Conservation (phyloP, 2,888 invertebrate species). For the Cheilosia vulpina region DNA sequence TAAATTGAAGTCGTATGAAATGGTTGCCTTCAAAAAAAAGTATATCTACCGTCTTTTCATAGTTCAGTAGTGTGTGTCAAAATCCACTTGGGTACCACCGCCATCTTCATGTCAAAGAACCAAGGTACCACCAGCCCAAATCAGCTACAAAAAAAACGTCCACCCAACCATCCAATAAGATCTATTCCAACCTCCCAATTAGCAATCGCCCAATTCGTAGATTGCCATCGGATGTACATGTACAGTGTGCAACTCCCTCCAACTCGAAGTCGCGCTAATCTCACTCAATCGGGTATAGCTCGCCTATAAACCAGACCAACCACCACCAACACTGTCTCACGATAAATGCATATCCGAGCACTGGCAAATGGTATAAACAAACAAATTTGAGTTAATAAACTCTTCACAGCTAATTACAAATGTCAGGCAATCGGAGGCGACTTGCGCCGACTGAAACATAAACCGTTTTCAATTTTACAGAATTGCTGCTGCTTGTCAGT, state of each 20-base stretch:
- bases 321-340: not conserved
- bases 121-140: not conserved
- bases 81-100: not conserved
- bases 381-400: slow-evolving; percentile 55
- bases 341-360: not conserved
- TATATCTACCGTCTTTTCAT: too few species aligned
- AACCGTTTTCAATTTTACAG: slow-evolving; percentile 49
- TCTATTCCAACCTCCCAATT: slow-evolving; percentile 23
- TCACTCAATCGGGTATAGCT: slow-evolving; percentile 3
- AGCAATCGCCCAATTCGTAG: slow-evolving; percentile 13
- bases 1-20: too few species aligned
- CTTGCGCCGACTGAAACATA: slow-evolving; percentile 42
- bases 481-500: slow-evolving; percentile 15
- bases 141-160: not conserved
- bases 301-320: slow-evolving; percentile 16
- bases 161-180: slow-evolving; percentile 32
- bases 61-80: too few species aligned
- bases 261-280: not conserved
- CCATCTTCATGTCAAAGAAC: slow-evolving; percentile 15
- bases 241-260: not conserved
- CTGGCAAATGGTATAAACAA: slow-evolving; percentile 2
- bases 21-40: too few species aligned
- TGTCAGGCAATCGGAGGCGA: slow-evolving; percentile 65
- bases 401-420: slow-evolving; percentile 60
- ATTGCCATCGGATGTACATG: not conserved